These are phyloP conservation scores for Agrotis segetum DNA, from an alignment of 2,888 invertebrate species.

Conservation along the genomic window DNA sequence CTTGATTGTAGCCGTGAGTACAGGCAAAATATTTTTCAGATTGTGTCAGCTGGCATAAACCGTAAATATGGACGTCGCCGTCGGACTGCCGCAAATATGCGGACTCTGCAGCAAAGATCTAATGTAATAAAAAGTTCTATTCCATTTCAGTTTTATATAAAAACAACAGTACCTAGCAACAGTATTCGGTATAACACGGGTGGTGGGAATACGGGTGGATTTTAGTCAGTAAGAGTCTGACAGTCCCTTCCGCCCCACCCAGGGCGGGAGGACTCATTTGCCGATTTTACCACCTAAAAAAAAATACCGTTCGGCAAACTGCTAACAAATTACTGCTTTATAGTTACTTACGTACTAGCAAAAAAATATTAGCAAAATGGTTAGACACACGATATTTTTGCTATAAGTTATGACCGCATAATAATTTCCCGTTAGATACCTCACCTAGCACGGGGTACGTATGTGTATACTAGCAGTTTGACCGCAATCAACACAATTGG, in stretches of 20 bases:
- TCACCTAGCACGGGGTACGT: conserved; percentile 44
- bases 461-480: conserved; percentile 56
- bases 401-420: conserved; percentile 61
- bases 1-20: too few relatives aligned
- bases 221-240: too few relatives aligned
- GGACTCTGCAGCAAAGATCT: neutral
- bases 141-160: neutral
- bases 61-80: too few relatives aligned
- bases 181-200: too few relatives aligned
- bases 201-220: too few relatives aligned
- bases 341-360: neutral
- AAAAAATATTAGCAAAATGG: conserved; percentile 44
- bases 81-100: too few relatives aligned
- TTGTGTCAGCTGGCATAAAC: too few relatives aligned
- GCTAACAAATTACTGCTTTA: conserved; percentile 17
- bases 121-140: neutral
- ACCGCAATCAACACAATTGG: conserved; percentile 65
- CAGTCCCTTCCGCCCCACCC: too few relatives aligned
- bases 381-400: conserved; percentile 44
- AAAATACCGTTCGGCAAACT: conserved; percentile 16
- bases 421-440: conserved; percentile 62
- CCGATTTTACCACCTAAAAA: too few relatives aligned
- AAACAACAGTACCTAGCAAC: neutral
- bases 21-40: too few relatives aligned
- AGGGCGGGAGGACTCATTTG: too few relatives aligned